These are phyloP conservation scores for Emys orbicularis DNA, from an alignment of 2,797 vertebrate species.

Conservation along the genomic window DNA sequence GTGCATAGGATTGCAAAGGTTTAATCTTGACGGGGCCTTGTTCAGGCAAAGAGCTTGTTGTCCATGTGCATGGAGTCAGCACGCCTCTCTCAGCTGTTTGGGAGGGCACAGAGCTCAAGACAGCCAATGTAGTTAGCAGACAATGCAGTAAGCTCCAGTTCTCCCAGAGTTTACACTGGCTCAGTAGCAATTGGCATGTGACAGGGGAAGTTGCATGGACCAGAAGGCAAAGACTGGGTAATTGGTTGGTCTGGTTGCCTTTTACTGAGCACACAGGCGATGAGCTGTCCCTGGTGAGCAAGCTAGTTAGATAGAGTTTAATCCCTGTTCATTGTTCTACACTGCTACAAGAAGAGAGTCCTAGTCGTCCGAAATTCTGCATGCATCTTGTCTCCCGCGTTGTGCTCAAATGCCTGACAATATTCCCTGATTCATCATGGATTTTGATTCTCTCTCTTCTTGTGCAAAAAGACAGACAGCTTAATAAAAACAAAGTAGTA, in stretches of 20 bases:
- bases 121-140: neutral
- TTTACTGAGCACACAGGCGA: no score
- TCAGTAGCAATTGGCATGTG: neutral
- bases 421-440: no score
- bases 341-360: no score
- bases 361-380: no score
- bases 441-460: no score
- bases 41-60: neutral
- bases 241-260: neutral
- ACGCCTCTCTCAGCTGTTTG: neutral
- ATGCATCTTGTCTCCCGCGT: no score
- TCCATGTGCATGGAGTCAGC: neutral
- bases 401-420: no score
- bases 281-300: no score
- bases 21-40: neutral
- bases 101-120: neutral
- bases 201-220: neutral
- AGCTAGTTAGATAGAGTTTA: no score
- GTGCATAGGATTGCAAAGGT: neutral
- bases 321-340: no score
- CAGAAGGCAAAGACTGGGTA: neutral
- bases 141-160: neutral
- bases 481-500: no score
- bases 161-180: neutral
- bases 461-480: no score